Conservation (phyloP, 2,113 vertebrate genomes). For the Brienomyrus brachyistius region DNA sequence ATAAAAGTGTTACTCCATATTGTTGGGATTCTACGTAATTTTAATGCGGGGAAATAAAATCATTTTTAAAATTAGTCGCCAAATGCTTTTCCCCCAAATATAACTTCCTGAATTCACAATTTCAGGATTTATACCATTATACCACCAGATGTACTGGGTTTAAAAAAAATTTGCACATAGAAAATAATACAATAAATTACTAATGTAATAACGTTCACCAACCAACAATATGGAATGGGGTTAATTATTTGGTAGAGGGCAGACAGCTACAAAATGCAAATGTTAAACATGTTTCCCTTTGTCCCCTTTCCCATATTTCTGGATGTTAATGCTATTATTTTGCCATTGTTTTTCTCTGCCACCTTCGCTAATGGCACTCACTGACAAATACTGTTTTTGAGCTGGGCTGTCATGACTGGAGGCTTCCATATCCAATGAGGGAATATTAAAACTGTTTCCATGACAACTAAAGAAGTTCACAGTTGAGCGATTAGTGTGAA, state of each 20-base stretch:
- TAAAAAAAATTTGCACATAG: neutral
- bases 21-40: neutral
- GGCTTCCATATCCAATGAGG: conserved; percentile 41
- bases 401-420: conserved; percentile 35
- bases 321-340: neutral
- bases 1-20: neutral
- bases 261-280: neutral
- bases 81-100: neutral
- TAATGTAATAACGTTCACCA: neutral
- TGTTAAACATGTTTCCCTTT: neutral
- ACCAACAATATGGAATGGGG: neutral
- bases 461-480: conserved; percentile 45
- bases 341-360: neutral
- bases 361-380: conserved; percentile 6
- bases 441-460: conserved; percentile 48
- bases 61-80: neutral
- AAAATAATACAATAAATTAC: neutral
- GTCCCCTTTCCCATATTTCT: neutral
- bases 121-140: neutral
- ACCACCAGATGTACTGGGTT: neutral
- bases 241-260: conserved; percentile 1
- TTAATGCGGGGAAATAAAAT: neutral
- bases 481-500: conserved; percentile 42
- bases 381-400: conserved; percentile 20
- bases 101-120: neutral